A percentile compares a stretch with the other conserved stretches of the same genome.
Evolutionary conservation across 2,113 vertebrate genomes (phyloP).

Genomic region (Eleginops maclovinus): DNA sequence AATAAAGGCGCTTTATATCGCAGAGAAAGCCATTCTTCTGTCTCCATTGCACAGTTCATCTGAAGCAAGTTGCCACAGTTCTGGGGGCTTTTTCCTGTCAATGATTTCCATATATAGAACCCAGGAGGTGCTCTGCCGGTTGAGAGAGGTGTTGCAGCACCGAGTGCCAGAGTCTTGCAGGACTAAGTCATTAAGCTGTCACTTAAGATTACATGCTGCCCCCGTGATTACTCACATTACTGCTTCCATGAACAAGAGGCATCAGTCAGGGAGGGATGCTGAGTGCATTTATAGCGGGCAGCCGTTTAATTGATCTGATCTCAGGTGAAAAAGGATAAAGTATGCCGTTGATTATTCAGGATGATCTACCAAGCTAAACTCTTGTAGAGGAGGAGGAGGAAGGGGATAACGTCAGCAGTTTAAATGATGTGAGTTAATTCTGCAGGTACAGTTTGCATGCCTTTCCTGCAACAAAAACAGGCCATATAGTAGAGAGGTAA

Average conservation of each 20-base stretch:
- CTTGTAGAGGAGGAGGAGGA: background rate
- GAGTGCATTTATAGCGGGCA: slow-evolving; percentile 46
- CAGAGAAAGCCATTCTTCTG: slow-evolving; percentile 61
- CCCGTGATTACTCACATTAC: slow-evolving; percentile 74
- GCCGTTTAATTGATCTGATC: slow-evolving; percentile 59
- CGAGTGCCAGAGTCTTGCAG: slow-evolving; percentile 62
- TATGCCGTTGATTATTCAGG: slow-evolving; percentile 49
- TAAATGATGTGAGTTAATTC: slow-evolving; percentile 46
- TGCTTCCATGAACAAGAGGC: slow-evolving; percentile 67
- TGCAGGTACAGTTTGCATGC: slow-evolving; percentile 40
- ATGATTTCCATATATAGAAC: slow-evolving; percentile 78
- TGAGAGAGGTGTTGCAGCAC: slow-evolving; percentile 66
- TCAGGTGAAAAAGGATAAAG: slow-evolving; percentile 55
- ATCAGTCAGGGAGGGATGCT: slow-evolving; percentile 59
- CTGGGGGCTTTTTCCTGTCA: slow-evolving; percentile 64
- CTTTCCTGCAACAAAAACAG: slow-evolving; percentile 34
- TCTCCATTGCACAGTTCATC: slow-evolving; percentile 59
- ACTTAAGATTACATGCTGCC: slow-evolving; percentile 81
- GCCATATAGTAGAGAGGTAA: slow-evolving; percentile 39
- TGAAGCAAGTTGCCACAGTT: slow-evolving; percentile 64
- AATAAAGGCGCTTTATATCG: slow-evolving; percentile 63
- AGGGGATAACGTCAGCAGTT: slow-evolving; percentile 12
- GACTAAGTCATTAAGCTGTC: slow-evolving; percentile 81
- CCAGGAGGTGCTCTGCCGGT: slow-evolving; percentile 53
- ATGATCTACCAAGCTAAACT: slow-evolving; percentile 52